A percentile compares a stretch with the other conserved stretches of the same genome.
These are phyloP conservation scores for Stegastes partitus DNA, from an alignment of 2,113 vertebrate species.

Conservation along the genomic window DNA sequence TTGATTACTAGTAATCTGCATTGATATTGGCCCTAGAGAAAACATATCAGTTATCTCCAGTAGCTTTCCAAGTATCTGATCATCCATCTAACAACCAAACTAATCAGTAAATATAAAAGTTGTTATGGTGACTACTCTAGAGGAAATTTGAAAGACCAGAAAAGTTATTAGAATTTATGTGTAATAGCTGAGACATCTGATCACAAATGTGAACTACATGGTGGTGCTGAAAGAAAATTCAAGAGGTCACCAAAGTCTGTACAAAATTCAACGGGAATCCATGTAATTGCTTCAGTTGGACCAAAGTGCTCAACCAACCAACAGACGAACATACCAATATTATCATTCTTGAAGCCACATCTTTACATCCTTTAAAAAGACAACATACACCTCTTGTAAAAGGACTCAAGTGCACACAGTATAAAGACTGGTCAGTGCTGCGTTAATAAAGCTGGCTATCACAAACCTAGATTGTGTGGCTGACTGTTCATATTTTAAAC, in stretches of 20 bases:
- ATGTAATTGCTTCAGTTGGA: not conserved
- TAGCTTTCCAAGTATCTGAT: not conserved
- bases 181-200: not conserved
- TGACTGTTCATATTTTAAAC: conserved; percentile 32
- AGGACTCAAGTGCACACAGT: not conserved
- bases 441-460: conserved; percentile 9
- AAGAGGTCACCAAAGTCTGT: not conserved
- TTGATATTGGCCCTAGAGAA: no score
- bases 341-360: not conserved
- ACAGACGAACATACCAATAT: conserved; percentile 1
- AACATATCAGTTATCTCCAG: no score
- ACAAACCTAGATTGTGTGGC: not conserved
- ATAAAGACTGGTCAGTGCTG: conserved; percentile 11
- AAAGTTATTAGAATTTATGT: not conserved
- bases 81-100: conserved; percentile 6
- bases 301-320: not conserved
- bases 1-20: no score
- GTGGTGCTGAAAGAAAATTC: not conserved
- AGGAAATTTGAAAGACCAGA: not conserved
- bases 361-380: conserved; percentile 3
- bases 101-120: not conserved
- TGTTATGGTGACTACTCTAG: not conserved
- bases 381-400: conserved; percentile 1
- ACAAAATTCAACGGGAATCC: not conserved
- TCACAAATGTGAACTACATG: conserved; percentile 12